Conservation (phyloP, 2,888 invertebrate genomes). For the Plutella xylostella region DNA sequence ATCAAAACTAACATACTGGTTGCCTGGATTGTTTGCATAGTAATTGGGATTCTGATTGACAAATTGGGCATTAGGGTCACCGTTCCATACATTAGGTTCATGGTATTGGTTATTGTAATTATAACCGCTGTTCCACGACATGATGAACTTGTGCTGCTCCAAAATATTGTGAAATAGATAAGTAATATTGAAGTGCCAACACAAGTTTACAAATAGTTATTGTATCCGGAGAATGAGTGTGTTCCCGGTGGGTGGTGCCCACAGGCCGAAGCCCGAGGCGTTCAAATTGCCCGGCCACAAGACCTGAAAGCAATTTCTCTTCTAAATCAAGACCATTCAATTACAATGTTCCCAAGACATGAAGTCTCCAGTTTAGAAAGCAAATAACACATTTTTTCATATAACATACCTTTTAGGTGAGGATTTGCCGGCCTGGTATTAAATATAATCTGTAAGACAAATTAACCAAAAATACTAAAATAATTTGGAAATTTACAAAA, state of each 20-base stretch:
- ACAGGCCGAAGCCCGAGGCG: slow-evolving; percentile 58
- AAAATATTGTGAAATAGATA: slow-evolving; percentile 14
- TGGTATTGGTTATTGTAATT: slow-evolving; percentile 51
- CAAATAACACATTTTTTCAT: not conserved
- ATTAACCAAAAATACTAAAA: not conserved
- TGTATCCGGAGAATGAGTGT: slow-evolving; percentile 21
- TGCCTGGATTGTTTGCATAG: slow-evolving; percentile 36
- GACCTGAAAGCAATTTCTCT: not conserved
- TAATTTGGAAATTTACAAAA: slow-evolving; percentile 3
- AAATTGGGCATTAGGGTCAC: slow-evolving; percentile 43
- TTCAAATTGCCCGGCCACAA: not conserved
- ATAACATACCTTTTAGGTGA: not conserved
- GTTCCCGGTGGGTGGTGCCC: slow-evolving; percentile 29
- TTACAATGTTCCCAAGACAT: not conserved
- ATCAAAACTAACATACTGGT: slow-evolving; percentile 57
- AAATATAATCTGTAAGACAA: not conserved
- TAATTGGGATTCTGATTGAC: slow-evolving; percentile 34
- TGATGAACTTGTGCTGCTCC: slow-evolving; percentile 25
- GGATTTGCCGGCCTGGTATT: not conserved
- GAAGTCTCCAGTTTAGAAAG: not conserved
- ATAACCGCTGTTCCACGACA: slow-evolving; percentile 63
- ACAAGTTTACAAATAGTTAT: slow-evolving; percentile 16
- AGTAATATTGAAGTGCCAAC: slow-evolving; percentile 6
- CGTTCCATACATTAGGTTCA: slow-evolving; percentile 39
- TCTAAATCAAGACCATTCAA: not conserved